Conservation (phyloP, 2,888 invertebrate species). For the Diarsia brunnea region DNA sequence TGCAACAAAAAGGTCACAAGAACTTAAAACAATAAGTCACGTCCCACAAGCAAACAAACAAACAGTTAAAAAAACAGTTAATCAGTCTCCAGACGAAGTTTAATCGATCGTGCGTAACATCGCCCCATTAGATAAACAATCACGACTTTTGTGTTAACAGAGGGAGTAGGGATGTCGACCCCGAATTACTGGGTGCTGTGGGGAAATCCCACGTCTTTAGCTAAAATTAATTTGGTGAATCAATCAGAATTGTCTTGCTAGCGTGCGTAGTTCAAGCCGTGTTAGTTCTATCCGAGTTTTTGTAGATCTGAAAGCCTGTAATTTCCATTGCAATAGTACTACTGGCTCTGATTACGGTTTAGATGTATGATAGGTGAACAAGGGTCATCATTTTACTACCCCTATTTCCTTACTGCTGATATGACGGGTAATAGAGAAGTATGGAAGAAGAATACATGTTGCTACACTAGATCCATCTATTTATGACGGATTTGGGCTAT, state of each 20-base stretch:
- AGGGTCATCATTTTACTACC: too few relatives aligned
- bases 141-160: conserved; percentile 35
- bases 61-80: conserved; percentile 17
- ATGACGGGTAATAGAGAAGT: too few relatives aligned
- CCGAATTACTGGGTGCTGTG: not conserved
- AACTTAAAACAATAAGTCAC: conserved; percentile 7
- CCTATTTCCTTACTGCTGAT: too few relatives aligned
- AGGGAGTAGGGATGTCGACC: conserved; percentile 33
- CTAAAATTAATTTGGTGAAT: not conserved
- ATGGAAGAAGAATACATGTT: too few relatives aligned
- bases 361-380: too few relatives aligned
- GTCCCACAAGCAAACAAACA: conserved; percentile 5
- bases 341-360: not conserved
- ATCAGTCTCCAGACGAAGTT: conserved; percentile 43
- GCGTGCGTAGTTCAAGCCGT: not conserved
- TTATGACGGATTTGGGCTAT: too few relatives aligned
- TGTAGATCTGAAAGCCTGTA: not conserved
- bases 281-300: not conserved
- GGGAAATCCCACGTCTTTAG: not conserved
- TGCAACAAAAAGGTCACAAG: not conserved
- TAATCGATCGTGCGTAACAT: conserved; percentile 63
- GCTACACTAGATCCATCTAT: too few relatives aligned
- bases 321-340: conserved; percentile 2
- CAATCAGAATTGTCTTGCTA: not conserved
- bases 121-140: conserved; percentile 66